Evolutionary conservation across 35 echinoderm and acorn worm species (phyloP).

Genomic region (Ophiothrix spiculata): DNA sequence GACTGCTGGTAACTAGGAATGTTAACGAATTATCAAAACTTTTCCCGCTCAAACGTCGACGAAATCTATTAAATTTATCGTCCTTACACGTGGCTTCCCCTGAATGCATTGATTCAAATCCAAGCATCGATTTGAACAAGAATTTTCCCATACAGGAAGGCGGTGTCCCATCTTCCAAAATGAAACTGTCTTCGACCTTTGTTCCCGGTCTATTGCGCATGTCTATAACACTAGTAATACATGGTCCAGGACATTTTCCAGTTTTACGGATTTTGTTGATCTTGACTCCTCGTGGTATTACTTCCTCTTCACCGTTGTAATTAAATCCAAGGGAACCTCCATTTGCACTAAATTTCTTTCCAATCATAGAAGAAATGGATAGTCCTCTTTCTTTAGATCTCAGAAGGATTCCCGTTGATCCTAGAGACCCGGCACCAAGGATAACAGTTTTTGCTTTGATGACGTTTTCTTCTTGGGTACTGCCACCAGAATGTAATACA

Average conservation of each 20-base stretch:
- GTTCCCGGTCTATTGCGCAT: conserved; percentile 41
- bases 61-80: background rate
- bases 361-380: conserved; percentile 31
- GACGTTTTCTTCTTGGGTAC: conserved; percentile 35
- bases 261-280: conserved; percentile 3
- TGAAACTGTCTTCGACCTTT: conserved; percentile 46
- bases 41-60: conserved; percentile 38
- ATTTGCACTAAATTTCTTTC: conserved; percentile 61
- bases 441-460: conserved; percentile 59
- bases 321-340: conserved; percentile 63
- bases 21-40: conserved; percentile 56
- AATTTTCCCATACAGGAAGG: conserved; percentile 59
- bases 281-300: conserved; percentile 34
- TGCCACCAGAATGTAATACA: background rate
- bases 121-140: conserved; percentile 28
- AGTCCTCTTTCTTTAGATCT: conserved; percentile 40
- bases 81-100: background rate
- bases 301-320: conserved; percentile 63
- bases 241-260: conserved; percentile 46
- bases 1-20: conserved; percentile 66
- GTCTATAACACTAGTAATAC: conserved; percentile 52
- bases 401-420: conserved; percentile 68
- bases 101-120: background rate
- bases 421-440: conserved; percentile 51
- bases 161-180: conserved; percentile 73